These are phyloP conservation scores for Diloba caeruleocephala DNA, from an alignment of 2,888 invertebrate genomes.

Conservation along the genomic window DNA sequence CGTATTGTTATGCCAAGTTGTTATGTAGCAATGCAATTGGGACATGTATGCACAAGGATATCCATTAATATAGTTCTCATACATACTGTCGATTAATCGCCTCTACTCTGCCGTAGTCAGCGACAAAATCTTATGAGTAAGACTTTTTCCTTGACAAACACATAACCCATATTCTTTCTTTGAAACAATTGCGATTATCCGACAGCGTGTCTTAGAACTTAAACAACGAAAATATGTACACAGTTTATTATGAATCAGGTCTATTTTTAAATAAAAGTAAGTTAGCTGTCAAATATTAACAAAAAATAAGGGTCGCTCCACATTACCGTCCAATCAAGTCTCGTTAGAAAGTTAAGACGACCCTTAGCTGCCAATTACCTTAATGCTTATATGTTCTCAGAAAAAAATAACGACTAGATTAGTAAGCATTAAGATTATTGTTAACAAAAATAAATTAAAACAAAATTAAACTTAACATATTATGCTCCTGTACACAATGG, in stretches of 20 bases:
- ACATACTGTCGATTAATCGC: conserved; percentile 17
- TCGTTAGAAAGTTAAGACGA: conserved; percentile 27
- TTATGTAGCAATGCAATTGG: conserved; percentile 31
- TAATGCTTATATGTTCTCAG: conserved; percentile 50
- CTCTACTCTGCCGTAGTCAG: background rate
- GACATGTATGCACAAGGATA: conserved; percentile 30
- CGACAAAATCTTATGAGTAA: conserved; percentile 2
- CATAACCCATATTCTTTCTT: background rate
- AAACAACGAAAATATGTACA: conserved; percentile 33
- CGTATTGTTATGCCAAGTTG: conserved; percentile 1
- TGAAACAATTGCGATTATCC: background rate
- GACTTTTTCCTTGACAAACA: background rate
- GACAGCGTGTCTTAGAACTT: conserved; percentile 17
- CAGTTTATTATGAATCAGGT: conserved; percentile 9
- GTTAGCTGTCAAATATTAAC: conserved; percentile 33
- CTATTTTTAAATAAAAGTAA: conserved; percentile 3
- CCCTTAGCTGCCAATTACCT: conserved; percentile 49
- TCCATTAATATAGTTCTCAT: conserved; percentile 1
- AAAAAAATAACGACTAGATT: conserved; percentile 66
- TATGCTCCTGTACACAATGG: conserved; percentile 7
- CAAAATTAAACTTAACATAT: conserved; percentile 28
- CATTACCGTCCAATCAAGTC: conserved; percentile 27
- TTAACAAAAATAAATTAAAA: conserved; percentile 54
- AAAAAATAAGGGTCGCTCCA: conserved; percentile 19
- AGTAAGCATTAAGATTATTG: conserved; percentile 64